Evolutionary conservation across 2,113 vertebrate genomes (phyloP).

Genomic region (Numenius arquata): DNA sequence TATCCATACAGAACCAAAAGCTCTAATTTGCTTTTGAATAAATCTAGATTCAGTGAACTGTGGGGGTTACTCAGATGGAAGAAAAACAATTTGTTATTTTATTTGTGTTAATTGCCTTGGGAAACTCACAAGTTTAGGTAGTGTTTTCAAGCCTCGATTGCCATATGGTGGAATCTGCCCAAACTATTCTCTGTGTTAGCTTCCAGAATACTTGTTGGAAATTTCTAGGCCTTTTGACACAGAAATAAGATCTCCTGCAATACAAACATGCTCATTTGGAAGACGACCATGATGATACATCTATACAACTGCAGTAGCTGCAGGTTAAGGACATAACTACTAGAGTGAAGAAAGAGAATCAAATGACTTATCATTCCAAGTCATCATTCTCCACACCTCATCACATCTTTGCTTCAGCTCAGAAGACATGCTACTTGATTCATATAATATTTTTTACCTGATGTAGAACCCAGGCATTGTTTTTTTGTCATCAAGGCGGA

Average conservation of each 20-base stretch:
- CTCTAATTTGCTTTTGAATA: background rate
- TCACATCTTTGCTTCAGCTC: background rate
- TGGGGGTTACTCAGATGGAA: background rate
- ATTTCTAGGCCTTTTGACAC: background rate
- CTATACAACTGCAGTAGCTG: background rate
- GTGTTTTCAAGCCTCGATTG: background rate
- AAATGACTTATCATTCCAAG: background rate
- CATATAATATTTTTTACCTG: constrained; percentile 64
- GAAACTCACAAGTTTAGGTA: background rate
- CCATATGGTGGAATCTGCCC: background rate
- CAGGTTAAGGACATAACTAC: background rate
- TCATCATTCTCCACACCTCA: background rate
- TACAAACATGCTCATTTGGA: background rate
- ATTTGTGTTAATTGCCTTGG: background rate
- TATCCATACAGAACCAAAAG: background rate
- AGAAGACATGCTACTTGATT: background rate
- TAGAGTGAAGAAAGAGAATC: background rate
- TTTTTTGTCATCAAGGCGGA: constrained; percentile 79
- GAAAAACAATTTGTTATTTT: background rate
- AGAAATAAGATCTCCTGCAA: background rate
- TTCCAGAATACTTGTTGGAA: background rate
- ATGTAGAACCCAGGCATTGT: constrained; percentile 82
- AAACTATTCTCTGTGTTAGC: background rate
- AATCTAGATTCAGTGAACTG: background rate
- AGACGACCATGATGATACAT: background rate